Percentiles rank a stretch among this genome's conserved stretches.
Conservation (phyloP, 30 jellyfish, hydroid and myxozoan genomes). For the Nemopilema nomurai region DNA sequence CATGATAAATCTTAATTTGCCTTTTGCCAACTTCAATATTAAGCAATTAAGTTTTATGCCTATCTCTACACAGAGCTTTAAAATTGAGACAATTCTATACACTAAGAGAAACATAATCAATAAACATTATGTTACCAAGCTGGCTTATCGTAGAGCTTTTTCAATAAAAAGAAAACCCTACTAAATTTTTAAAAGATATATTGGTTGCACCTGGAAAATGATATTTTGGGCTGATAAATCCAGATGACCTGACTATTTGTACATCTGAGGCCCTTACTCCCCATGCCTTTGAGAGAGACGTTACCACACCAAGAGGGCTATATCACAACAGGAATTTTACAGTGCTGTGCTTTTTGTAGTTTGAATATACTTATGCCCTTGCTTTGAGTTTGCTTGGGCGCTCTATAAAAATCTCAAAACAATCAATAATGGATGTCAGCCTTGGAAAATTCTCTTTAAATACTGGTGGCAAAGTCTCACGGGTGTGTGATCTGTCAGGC, state of each 20-base stretch:
- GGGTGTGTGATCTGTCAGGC: slow-evolving; percentile 51
- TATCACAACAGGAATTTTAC: slow-evolving; percentile 48
- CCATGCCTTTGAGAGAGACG: slow-evolving; percentile 52
- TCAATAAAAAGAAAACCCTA: neutral
- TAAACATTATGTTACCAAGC: neutral
- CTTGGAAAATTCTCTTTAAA: slow-evolving; percentile 59
- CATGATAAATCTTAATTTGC: neutral
- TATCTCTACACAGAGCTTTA: neutral
- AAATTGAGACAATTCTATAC: neutral
- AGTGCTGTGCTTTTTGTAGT: slow-evolving; percentile 63
- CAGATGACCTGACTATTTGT: slow-evolving; percentile 54
- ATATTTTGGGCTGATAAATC: slow-evolving; percentile 15
- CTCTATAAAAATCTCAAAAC: slow-evolving; percentile 71
- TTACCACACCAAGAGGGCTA: slow-evolving; percentile 60
- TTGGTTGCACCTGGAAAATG: slow-evolving; percentile 18
- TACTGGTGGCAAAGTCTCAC: slow-evolving; percentile 43
- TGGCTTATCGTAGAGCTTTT: neutral
- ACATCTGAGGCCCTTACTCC: slow-evolving; percentile 71
- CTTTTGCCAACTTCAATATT: neutral
- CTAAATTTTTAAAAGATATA: neutral
- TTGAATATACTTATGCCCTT: slow-evolving; percentile 46
- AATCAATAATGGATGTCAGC: slow-evolving; percentile 66
- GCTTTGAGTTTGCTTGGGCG: slow-evolving; percentile 66
- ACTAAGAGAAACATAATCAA: neutral
- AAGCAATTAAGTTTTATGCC: neutral